Base-by-base conservation (phyloP, 1,140 invertebrate genomes). In the Liolophura sinensis region DNA sequence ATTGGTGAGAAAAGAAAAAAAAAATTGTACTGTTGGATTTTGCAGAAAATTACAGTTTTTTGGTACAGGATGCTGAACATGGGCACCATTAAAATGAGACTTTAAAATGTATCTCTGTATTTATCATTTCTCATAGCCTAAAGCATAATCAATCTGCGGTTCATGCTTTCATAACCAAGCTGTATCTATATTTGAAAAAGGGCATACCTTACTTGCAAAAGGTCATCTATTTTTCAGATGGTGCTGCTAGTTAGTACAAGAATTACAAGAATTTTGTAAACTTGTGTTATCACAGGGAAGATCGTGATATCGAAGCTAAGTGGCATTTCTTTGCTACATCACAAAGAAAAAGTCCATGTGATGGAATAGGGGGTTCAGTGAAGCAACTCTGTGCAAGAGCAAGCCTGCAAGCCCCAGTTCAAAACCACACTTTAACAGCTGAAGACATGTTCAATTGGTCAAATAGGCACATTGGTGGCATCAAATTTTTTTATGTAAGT, bases 11-110 rank as follows among this genome's bases (percentile, higher is more conserved):
- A n/a, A n/a, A n/a, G n/a, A n/a, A n/a, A n/a, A n/a, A n/a, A n/a
- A n/a, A n/a, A n/a, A 20, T 74, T 20, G 47, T 76, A 18, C 46
- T 73, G 15, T 70, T 72, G 24, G 78, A 82, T 66, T 78, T 81
- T 73, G 75, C 77, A 60, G 71, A 82, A 74, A 80, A 79, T 57
- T 83, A 72, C 62, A 72, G 69, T 20, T 80, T 79, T 46, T 76
- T 14, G 62, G 78, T 54, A n/a, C 72, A 80, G 67, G 71, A 81
- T 69, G 73, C 70, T 60, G 69, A 70, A 24, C 73, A 81, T 67
- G 62, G 71, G 20, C 75, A 60, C 50, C 76, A 82, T 67, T 82
- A 72, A 62, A 69, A 68, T 61, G 78, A 77, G n/a, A n/a, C n/a
- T n/a, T n/a, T n/a, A n/a, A n/a, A n/a, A n/a, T n/a, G n/a, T n/a